Conservation (phyloP, 2,888 invertebrate species). For the Charanyca ferruginea region DNA sequence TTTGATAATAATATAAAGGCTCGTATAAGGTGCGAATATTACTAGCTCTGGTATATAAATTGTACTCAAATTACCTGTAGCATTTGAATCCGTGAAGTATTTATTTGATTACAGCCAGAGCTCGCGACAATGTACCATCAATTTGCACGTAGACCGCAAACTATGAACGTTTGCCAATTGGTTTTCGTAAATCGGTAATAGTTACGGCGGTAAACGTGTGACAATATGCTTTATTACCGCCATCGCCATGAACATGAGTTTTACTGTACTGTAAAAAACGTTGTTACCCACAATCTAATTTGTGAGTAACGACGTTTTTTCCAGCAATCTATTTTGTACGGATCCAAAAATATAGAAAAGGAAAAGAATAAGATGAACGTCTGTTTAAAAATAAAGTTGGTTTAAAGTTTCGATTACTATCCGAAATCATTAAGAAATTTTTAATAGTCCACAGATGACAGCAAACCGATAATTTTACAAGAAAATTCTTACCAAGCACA, state of each 20-base stretch:
- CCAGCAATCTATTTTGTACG: conserved; percentile 14
- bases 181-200: conserved; percentile 65
- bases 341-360: conserved; percentile 8
- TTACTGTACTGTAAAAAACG: conserved; percentile 26
- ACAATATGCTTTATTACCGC: conserved; percentile 57
- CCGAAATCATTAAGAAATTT: conserved; percentile 22
- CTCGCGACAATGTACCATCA: conserved; percentile 63
- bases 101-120: conserved; percentile 54
- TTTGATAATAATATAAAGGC: not conserved
- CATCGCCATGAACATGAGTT: conserved; percentile 28
- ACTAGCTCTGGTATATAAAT: conserved; percentile 11
- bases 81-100: conserved; percentile 38
- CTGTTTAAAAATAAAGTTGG: not conserved
- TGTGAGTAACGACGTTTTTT: conserved; percentile 30
- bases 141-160: conserved; percentile 61
- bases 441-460: conserved; percentile 33
- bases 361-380: not conserved
- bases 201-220: conserved; percentile 54
- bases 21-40: too few species aligned
- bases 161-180: conserved; percentile 57
- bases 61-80: conserved; percentile 22
- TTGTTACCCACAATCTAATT: too few species aligned
- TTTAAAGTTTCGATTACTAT: conserved; percentile 23
- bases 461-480: conserved; percentile 37
- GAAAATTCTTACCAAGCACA: conserved; percentile 30